Conservation (phyloP, 1,140 invertebrate species). For the Eriocheir sinensis region DNA sequence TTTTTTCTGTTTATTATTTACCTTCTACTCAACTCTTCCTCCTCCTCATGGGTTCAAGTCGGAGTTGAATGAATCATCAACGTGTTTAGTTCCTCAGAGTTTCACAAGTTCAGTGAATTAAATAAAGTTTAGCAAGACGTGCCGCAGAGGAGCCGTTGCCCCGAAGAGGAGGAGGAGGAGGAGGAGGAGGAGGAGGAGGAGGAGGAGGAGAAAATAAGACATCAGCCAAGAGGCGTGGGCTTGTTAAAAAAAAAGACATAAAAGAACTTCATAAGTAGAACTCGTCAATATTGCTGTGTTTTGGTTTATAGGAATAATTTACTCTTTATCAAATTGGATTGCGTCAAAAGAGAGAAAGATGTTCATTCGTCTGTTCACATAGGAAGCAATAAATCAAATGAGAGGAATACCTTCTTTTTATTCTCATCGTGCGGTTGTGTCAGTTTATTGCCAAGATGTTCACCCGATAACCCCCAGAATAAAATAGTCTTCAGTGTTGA, state of each 20-base stretch:
- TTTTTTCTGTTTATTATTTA: no score
- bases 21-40: neutral
- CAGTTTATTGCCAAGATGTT: neutral
- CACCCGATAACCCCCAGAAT: neutral
- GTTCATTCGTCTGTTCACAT: neutral
- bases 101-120: slow-evolving; percentile 15
- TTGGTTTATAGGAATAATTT: no score
- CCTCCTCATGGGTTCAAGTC: slow-evolving; percentile 19
- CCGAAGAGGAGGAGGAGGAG: neutral
- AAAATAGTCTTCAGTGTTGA: neutral
- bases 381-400: neutral
- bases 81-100: slow-evolving; percentile 23
- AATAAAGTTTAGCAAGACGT: slow-evolving; percentile 25
- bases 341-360: neutral
- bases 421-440: neutral
- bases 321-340: no score
- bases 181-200: neutral
- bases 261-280: no score
- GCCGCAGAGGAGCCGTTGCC: neutral
- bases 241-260: neutral
- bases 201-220: neutral
- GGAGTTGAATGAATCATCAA: slow-evolving; percentile 24
- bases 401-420: no score
- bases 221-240: no score
- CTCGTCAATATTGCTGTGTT: no score